These are phyloP conservation scores for Uloborus diversus DNA, from an alignment of 1,140 invertebrate genomes.

Conservation along the genomic window DNA sequence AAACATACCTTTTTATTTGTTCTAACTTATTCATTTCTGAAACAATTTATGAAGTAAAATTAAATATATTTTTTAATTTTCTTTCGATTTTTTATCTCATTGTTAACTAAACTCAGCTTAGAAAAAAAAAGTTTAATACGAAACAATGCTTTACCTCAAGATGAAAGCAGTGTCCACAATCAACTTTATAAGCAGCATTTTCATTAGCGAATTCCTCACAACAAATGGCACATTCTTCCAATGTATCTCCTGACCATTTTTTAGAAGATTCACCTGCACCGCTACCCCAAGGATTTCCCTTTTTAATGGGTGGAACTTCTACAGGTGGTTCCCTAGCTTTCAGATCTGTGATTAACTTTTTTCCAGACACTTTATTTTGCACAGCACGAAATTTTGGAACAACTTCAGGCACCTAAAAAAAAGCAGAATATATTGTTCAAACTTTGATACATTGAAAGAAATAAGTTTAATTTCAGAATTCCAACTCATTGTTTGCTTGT, in stretches of 20 bases:
- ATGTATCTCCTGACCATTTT: background rate
- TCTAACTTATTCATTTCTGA: too few relatives aligned
- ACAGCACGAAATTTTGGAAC: background rate
- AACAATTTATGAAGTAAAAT: too few relatives aligned
- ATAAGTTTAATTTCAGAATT: too few relatives aligned
- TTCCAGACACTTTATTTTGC: background rate
- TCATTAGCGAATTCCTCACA: constrained; percentile 2
- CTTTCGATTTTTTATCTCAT: too few relatives aligned
- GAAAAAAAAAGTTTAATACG: too few relatives aligned
- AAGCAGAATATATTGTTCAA: too few relatives aligned
- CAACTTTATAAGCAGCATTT: constrained; percentile 16
- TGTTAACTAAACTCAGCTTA: too few relatives aligned
- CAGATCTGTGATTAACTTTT: background rate
- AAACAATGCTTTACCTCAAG: constrained; percentile 6
- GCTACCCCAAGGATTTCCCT: constrained; percentile 7
- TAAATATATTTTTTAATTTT: too few relatives aligned
- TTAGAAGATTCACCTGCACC: background rate
- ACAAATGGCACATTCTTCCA: constrained; percentile 16
- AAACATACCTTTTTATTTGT: too few relatives aligned
- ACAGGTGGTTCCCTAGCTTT: background rate
- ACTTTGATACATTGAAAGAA: too few relatives aligned
- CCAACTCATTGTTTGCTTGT: too few relatives aligned
- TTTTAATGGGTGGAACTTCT: background rate
- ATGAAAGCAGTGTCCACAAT: constrained; percentile 44
- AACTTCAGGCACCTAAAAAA: background rate